Evolutionary conservation across 2,888 invertebrate genomes (phyloP), one percentile per base, ranked within the genome.

Genomic region (Tuta absoluta): DNA sequence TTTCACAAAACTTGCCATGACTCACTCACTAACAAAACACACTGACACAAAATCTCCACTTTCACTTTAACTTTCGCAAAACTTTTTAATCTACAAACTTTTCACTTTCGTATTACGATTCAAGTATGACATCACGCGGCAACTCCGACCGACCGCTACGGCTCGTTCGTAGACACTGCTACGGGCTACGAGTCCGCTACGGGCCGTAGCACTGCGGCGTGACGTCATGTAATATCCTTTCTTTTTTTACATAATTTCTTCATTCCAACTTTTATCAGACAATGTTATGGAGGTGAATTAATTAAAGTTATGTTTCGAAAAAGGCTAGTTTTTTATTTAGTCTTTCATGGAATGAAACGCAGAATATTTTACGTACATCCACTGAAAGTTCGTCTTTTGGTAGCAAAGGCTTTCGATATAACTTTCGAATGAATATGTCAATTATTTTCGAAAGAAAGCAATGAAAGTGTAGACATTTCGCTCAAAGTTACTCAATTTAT

Each of bases 101-200:
- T 49, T 33, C 51, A 62, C 51, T 62, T 19, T 49, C 62, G 14
- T 11, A 1, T 37, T 38, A 51, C 49, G 17, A 62, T 49, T 45
- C n/a, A n/a, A n/a, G 3, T n/a, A 37, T 24, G 45, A 60, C n/a
- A 19, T 51, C 12, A 41, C 12, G 12, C 12, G 14, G 59, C 49
- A 48, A 24, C 11, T 37, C 76, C 75, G 74, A 71, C 71, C 82
- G 77, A 72, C 78, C 85, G 79, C 78, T 82, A 77, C 82, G 77
- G 78, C 81, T 82, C 75, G 81, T 75, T 75, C 85, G 86, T 88
- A 87, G 85, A 76, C 81, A 87, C 88, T 86, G 85, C 83, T 89
- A 88, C 88, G 83, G 67, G 76, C 73, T 77, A 79, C 78, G 78
- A 53, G 24, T 3, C 69, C 68, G 68, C 78, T 83, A 80, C 81